phyloP scores from a whole-genome alignment of 1,140 invertebrate species.

The Gyrodactylus salaris region DNA sequence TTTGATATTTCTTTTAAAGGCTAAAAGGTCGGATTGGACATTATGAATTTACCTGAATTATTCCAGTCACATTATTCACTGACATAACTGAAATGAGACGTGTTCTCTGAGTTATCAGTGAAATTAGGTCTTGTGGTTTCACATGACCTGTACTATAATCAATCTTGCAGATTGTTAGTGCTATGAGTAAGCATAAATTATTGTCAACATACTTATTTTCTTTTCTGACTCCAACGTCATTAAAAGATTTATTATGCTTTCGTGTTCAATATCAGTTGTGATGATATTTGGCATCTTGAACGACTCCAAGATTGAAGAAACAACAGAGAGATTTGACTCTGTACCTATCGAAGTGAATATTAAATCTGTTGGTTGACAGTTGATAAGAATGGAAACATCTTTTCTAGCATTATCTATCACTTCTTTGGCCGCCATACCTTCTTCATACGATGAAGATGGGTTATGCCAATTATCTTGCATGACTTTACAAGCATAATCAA shows the following conservation, averaged over 20 bases:
- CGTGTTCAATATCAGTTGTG: background rate
- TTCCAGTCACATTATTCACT: background rate
- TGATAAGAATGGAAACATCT: background rate
- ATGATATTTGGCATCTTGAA: background rate
- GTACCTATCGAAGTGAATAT: background rate
- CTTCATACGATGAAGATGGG: background rate
- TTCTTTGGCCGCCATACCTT: background rate
- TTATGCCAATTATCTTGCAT: background rate
- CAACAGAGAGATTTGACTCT: background rate
- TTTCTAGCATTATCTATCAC: background rate
- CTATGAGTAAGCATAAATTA: background rate
- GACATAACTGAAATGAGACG: background rate
- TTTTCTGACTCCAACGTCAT: background rate
- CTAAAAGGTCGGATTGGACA: background rate
- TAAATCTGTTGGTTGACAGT: background rate
- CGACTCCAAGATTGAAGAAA: background rate
- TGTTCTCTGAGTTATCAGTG: background rate
- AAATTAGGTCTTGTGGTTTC: background rate
- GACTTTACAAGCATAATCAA: background rate
- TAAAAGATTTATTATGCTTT: background rate
- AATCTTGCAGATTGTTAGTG: background rate
- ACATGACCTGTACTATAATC: background rate
- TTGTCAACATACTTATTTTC: background rate
- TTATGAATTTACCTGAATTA: background rate
- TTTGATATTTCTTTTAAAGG: background rate